phyloP scores from a whole-genome alignment of 2,888 invertebrate genomes.

The Sminthurinus aureus region DNA sequence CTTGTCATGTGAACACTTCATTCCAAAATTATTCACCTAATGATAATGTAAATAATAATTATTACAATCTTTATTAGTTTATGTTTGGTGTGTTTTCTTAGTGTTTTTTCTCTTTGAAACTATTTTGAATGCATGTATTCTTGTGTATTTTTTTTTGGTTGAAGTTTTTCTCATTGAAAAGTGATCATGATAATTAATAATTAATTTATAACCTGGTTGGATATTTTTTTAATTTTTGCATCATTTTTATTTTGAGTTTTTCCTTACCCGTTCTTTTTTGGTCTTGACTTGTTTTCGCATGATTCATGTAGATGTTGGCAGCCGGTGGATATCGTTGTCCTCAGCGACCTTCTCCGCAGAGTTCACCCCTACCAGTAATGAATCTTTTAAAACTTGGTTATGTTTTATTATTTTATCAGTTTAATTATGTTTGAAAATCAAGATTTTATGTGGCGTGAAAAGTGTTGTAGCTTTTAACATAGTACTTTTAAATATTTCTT shows the following conservation, averaged over 20 bases:
- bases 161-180: conserved; percentile 21
- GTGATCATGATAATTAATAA: conserved; percentile 14
- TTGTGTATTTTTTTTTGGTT: conserved; percentile 37
- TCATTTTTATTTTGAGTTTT: conserved; percentile 28
- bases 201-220: conserved; percentile 9
- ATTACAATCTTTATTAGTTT: not conserved
- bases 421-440: too few species aligned
- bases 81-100: not conserved
- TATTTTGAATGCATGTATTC: not conserved
- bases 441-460: too few species aligned
- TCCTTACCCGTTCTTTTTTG: conserved; percentile 39
- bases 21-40: conserved; percentile 56
- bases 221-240: conserved; percentile 32
- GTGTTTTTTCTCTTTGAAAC: not conserved
- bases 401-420: conserved; percentile 40
- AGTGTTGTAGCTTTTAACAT: too few species aligned
- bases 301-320: conserved; percentile 65
- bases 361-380: conserved; percentile 64
- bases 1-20: conserved; percentile 54
- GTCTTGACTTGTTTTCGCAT: conserved; percentile 35
- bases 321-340: conserved; percentile 63
- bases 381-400: conserved; percentile 47
- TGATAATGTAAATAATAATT: conserved; percentile 51
- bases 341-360: conserved; percentile 67
- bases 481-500: too few species aligned